A percentile compares a stretch with the other conserved stretches of the same genome.
Evolutionary conservation across 2,797 vertebrate species (phyloP).

Genomic region (Sternarchorhynchus goeldii): DNA sequence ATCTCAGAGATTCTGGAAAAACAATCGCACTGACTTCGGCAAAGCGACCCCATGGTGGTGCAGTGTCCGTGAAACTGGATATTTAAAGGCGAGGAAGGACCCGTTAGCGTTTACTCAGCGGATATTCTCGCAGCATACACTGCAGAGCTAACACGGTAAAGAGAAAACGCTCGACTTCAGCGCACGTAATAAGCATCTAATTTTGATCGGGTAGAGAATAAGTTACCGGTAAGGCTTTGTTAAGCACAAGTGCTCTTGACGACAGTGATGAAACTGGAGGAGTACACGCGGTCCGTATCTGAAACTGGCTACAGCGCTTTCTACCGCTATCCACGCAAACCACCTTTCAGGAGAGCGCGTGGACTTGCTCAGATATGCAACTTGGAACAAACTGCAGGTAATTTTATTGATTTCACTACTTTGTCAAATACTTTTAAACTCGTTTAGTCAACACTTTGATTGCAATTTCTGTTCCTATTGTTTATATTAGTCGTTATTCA

Average conservation of each 20-base stretch:
- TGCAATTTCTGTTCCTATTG: neutral
- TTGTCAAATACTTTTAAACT: neutral
- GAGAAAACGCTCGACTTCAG: neutral
- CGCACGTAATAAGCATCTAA: constrained; percentile 39
- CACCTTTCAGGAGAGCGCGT: constrained; percentile 11
- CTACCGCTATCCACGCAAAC: neutral
- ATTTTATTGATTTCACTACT: neutral
- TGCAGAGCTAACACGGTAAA: constrained; percentile 12
- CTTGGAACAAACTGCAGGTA: constrained; percentile 40
- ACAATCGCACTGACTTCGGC: constrained; percentile 31
- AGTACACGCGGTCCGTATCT: constrained; percentile 25
- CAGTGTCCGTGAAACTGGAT: constrained; percentile 59
- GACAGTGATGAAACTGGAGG: constrained; percentile 8
- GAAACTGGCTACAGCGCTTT: constrained; percentile 9
- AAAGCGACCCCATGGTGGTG: constrained; percentile 46
- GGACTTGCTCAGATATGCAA: neutral
- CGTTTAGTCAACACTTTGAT: neutral
- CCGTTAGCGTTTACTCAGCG: constrained; percentile 47
- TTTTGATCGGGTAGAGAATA: constrained; percentile 54
- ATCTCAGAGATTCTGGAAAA: constrained; percentile 35
- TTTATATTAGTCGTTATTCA: neutral
- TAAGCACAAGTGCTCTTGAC: constrained; percentile 21
- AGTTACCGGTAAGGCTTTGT: constrained; percentile 49
- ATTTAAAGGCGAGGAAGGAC: constrained; percentile 50
- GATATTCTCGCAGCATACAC: constrained; percentile 35